Conservation (phyloP, 1,140 invertebrate species). For the Philaenus spumarius region DNA sequence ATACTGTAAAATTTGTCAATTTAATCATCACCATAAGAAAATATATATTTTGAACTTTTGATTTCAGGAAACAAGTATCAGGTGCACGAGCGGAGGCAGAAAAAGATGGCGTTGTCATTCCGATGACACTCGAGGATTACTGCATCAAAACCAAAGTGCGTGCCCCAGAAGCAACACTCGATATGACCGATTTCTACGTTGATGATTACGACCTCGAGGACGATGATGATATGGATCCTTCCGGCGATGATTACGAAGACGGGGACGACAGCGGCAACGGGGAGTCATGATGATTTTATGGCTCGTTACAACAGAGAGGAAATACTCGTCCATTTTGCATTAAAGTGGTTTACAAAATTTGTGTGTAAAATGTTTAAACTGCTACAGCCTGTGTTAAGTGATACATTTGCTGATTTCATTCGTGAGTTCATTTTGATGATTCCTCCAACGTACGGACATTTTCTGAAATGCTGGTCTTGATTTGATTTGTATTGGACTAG, state of each 20-base stretch:
- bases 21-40: not conserved
- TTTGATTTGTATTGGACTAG: too few species aligned
- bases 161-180: conserved; percentile 66
- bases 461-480: too few species aligned
- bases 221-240: conserved; percentile 51
- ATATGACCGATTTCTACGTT: conserved; percentile 90
- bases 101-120: conserved; percentile 93
- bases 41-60: conserved; percentile 17
- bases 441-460: too few species aligned
- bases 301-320: too few species aligned
- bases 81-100: conserved; percentile 91
- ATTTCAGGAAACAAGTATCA: conserved; percentile 89
- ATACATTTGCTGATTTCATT: too few species aligned
- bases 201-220: conserved; percentile 82
- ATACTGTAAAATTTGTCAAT: not conserved
- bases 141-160: conserved; percentile 86
- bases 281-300: conserved; percentile 40
- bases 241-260: conserved; percentile 52
- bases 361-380: too few species aligned
- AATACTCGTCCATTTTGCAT: too few species aligned
- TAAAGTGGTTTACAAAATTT: too few species aligned
- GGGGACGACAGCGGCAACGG: conserved; percentile 76
- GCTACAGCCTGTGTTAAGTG: too few species aligned
- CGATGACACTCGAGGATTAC: conserved; percentile 96
- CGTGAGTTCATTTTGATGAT: too few species aligned